Evolutionary conservation across 2,113 vertebrate genomes (phyloP).

Genomic region (Myxocyprinus asiaticus): DNA sequence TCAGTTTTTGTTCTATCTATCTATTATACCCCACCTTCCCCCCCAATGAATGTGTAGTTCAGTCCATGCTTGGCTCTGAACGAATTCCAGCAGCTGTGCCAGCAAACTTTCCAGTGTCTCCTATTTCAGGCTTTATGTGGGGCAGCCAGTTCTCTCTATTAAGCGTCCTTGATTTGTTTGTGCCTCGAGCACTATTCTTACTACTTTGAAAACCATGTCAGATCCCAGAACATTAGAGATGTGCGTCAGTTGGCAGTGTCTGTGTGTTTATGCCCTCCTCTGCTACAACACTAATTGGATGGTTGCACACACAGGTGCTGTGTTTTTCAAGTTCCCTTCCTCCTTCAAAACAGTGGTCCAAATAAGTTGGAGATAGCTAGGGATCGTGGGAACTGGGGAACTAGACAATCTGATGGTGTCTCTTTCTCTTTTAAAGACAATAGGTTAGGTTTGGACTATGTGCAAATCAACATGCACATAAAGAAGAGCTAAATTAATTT

Average conservation of each 20-base stretch:
- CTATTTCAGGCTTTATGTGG: constrained; percentile 18
- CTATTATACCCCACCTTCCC: neutral
- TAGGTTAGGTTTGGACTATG: too few species aligned
- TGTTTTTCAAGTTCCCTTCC: neutral
- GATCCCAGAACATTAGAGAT: constrained; percentile 28
- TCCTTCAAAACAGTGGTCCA: neutral
- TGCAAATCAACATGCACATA: too few species aligned
- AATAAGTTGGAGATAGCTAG: neutral
- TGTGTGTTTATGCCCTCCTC: constrained; percentile 19
- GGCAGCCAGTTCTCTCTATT: neutral
- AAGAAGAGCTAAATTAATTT: too few species aligned
- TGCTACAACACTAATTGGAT: constrained; percentile 38
- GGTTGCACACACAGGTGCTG: neutral
- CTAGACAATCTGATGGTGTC: neutral
- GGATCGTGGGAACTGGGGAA: neutral
- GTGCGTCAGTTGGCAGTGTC: constrained; percentile 18
- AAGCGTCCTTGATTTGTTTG: constrained; percentile 21
- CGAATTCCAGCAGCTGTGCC: neutral
- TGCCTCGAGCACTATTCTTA: constrained; percentile 7
- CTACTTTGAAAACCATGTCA: constrained; percentile 34
- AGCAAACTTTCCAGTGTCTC: constrained; percentile 19
- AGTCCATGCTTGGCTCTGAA: neutral
- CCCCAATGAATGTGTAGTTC: neutral
- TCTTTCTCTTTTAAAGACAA: neutral
- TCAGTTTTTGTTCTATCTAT: neutral